Conservation (phyloP, 2,797 vertebrate species). For the Bradypus variegatus region DNA sequence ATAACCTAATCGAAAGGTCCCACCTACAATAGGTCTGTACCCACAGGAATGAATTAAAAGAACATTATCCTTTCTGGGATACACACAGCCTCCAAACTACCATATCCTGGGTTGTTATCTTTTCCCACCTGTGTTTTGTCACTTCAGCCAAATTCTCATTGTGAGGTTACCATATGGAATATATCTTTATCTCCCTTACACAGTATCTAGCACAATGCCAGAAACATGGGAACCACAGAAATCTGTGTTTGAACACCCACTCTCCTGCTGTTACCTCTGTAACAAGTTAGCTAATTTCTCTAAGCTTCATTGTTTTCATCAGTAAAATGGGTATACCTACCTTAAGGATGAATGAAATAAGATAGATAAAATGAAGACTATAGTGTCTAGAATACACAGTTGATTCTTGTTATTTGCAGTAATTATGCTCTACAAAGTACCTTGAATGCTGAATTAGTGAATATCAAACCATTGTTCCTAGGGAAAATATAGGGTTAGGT, state of each 20-base stretch:
- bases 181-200: neutral
- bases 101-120: neutral
- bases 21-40: no score
- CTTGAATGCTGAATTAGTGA: no score
- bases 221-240: neutral
- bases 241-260: neutral
- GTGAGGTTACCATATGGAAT: neutral
- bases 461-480: no score
- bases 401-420: no score
- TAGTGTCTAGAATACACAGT: neutral
- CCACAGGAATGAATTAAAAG: no score
- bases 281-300: neutral
- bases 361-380: neutral
- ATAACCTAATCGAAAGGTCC: no score
- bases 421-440: no score
- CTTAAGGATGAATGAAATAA: neutral
- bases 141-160: neutral
- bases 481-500: no score
- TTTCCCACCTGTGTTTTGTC: neutral
- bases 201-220: neutral
- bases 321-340: neutral
- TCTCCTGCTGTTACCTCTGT: neutral
- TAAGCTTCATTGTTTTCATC: neutral
- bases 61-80: no score
- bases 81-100: no score